These are phyloP conservation scores for Aurelia coerulea DNA, from an alignment of 30 jellyfish, hydroid and myxozoan genomes.

Conservation along the genomic window DNA sequence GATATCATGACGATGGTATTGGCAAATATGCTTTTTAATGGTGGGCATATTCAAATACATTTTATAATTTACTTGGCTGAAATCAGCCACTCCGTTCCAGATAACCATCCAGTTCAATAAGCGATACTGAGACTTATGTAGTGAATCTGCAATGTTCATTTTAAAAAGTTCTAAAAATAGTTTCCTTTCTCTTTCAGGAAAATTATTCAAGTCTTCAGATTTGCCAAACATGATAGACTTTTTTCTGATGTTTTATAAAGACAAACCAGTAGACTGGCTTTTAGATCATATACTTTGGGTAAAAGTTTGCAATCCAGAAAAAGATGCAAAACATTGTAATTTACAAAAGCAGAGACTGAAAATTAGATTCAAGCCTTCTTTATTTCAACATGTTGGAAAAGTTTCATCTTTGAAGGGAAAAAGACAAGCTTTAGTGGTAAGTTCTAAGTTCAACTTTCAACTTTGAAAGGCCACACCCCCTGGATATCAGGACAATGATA, in stretches of 20 bases:
- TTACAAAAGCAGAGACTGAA: conserved; percentile 70
- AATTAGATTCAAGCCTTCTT: conserved; percentile 89
- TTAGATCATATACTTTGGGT: conserved; percentile 93
- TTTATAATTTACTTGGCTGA: too few relatives aligned
- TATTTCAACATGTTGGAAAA: conserved; percentile 94
- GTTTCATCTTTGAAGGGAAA: conserved; percentile 93
- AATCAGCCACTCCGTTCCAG: too few relatives aligned
- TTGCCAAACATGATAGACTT: conserved; percentile 71
- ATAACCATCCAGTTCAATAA: too few relatives aligned
- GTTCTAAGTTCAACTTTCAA: background rate
- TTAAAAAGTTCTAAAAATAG: background rate
- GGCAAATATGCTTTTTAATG: too few relatives aligned
- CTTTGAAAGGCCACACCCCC: too few relatives aligned
- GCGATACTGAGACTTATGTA: too few relatives aligned
- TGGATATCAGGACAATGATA: too few relatives aligned
- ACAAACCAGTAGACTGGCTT: conserved; percentile 97
- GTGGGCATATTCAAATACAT: too few relatives aligned
- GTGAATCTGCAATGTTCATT: too few relatives aligned
- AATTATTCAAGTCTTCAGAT: conserved; percentile 79
- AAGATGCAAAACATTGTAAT: conserved; percentile 80
- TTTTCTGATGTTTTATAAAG: conserved; percentile 84
- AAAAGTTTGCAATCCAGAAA: conserved; percentile 94
- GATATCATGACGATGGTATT: too few relatives aligned
- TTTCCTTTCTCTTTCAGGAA: conserved; percentile 55
- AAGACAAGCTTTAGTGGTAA: conserved; percentile 82